Evolutionary conservation across 1,140 invertebrate genomes (phyloP).

Genomic region (Ganaspis sp.): DNA sequence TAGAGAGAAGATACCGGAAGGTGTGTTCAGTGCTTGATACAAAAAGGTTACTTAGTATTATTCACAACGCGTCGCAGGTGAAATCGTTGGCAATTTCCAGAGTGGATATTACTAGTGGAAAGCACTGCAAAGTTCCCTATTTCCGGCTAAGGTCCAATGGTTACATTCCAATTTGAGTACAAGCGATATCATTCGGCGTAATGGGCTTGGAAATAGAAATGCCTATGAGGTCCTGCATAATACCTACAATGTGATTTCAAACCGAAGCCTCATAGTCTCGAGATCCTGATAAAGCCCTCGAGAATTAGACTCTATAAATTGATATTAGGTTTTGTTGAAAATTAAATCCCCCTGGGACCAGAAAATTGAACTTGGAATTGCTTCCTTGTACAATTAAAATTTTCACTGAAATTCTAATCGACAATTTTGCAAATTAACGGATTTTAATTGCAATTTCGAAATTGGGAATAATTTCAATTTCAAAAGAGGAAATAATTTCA

Average conservation of each 20-base stretch:
- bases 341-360: too few relatives aligned
- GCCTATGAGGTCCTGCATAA: conserved; percentile 15
- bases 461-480: too few relatives aligned
- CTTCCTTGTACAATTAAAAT: too few relatives aligned
- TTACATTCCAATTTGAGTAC: conserved; percentile 47
- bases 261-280: neutral
- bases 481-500: too few relatives aligned
- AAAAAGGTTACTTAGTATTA: conserved; percentile 42
- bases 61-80: conserved; percentile 42
- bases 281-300: neutral
- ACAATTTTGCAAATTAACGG: too few relatives aligned
- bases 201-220: conserved; percentile 17
- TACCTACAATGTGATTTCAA: neutral
- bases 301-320: neutral
- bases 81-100: conserved; percentile 50
- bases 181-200: conserved; percentile 42
- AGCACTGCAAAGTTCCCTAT: conserved; percentile 38
- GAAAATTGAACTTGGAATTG: neutral
- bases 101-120: conserved; percentile 51
- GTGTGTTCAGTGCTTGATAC: neutral
- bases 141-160: conserved; percentile 43
- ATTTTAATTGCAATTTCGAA: too few relatives aligned
- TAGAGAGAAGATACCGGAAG: conserved; percentile 40
- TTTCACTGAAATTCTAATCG: too few relatives aligned
- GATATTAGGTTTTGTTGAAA: neutral